phyloP scores from a whole-genome alignment of 2,113 vertebrate species.

The Kobus ellipsiprymnus region DNA sequence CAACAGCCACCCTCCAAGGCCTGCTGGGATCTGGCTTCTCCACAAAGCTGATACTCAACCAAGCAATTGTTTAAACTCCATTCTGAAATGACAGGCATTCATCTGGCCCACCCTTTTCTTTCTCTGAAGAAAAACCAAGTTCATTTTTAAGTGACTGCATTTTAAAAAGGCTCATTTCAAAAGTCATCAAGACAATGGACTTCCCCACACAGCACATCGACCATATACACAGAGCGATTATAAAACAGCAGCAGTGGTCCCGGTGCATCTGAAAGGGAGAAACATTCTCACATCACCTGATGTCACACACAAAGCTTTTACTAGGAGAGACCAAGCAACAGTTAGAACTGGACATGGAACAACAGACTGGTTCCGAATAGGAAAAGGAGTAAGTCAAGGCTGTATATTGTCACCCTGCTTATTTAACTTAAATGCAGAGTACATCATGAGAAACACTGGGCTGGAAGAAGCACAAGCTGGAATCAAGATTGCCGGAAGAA shows the following conservation, averaged over 20 bases:
- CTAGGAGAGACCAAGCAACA: neutral
- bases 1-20: neutral
- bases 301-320: neutral
- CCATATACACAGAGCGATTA: neutral
- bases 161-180: neutral
- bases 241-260: neutral
- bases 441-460: no score
- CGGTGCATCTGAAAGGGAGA: neutral
- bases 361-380: no score
- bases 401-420: no score
- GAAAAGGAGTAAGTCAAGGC: no score
- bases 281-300: neutral
- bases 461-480: no score
- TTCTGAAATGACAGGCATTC: neutral
- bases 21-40: neutral
- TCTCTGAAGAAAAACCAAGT: neutral
- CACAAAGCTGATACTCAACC: neutral
- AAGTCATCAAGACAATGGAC: neutral
- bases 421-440: no score
- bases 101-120: neutral
- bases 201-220: neutral
- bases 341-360: no score
- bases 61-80: neutral
- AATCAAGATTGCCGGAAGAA: no score
- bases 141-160: neutral